Conservation (phyloP, 2,113 vertebrate species). For the Hippocampus barbouri region DNA sequence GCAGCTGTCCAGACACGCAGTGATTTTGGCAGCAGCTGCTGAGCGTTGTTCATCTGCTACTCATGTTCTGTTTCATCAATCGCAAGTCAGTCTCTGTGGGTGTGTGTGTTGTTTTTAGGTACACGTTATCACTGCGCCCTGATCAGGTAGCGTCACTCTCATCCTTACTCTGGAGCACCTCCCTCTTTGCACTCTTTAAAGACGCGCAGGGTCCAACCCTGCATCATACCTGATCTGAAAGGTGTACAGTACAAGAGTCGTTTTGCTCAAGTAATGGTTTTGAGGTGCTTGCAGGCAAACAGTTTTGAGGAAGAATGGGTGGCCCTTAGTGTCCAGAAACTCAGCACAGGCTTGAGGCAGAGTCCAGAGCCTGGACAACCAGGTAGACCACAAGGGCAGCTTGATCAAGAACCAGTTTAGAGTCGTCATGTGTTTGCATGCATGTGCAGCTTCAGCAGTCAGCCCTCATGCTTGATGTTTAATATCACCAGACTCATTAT, state of each 20-base stretch:
- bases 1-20: conserved; percentile 70
- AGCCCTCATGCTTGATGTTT: not conserved
- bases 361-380: conserved; percentile 30
- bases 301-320: conserved; percentile 79
- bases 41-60: conserved; percentile 12
- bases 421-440: not conserved
- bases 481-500: not conserved
- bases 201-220: conserved; percentile 12
- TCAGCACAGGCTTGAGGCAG: conserved; percentile 49
- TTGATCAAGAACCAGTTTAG: not conserved
- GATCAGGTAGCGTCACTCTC: conserved; percentile 10
- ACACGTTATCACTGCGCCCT: conserved; percentile 18
- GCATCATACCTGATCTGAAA: conserved; percentile 33
- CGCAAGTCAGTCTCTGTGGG: conserved; percentile 7
- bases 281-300: conserved; percentile 77
- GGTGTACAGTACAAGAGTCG: conserved; percentile 7
- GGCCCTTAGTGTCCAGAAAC: conserved; percentile 56
- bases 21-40: conserved; percentile 52
- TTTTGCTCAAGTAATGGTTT: conserved; percentile 68
- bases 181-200: conserved; percentile 38
- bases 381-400: conserved; percentile 55
- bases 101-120: conserved; percentile 21
- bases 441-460: not conserved
- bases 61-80: conserved; percentile 29
- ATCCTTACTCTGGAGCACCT: conserved; percentile 37